A percentile compares a stretch with the other conserved stretches of the same genome.
Conservation (phyloP, 2,113 vertebrate genomes). For the Dendrocopos noguchii region DNA sequence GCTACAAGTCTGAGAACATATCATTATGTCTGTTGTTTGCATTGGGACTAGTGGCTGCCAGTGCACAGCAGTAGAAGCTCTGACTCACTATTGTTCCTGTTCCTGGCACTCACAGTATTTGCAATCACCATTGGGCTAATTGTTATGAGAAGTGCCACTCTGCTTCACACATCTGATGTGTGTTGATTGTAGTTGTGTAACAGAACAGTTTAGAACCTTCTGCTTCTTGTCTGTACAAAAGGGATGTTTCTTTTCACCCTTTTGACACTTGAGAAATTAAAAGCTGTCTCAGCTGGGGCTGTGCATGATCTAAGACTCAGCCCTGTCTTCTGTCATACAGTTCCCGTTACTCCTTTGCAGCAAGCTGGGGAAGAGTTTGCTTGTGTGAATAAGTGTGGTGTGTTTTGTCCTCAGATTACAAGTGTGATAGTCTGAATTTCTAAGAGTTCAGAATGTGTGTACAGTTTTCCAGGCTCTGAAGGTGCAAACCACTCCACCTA, state of each 20-base stretch:
- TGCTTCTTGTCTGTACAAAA: not conserved
- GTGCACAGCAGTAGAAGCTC: not conserved
- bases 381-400: not conserved
- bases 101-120: constrained; percentile 15
- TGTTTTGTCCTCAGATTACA: not conserved
- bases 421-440: not conserved
- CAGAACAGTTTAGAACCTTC: constrained; percentile 23
- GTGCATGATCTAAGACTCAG: not conserved
- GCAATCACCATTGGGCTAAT: constrained; percentile 43
- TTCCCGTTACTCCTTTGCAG: not conserved
- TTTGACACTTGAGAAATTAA: not conserved
- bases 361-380: not conserved
- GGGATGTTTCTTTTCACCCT: not conserved
- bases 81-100: not conserved
- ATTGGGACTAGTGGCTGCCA: not conserved
- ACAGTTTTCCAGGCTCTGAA: not conserved
- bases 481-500: not conserved
- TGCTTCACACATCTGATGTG: not conserved
- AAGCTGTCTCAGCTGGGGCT: not conserved
- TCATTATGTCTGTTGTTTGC: fast-evolving
- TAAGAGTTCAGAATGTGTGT: not conserved
- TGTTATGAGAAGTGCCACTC: constrained; percentile 20
- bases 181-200: constrained; percentile 8
- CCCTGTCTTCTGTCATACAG: not conserved
- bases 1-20: not conserved